phyloP scores from a whole-genome alignment of 2,888 invertebrate genomes.

The Chloroclystis v-ata region DNA sequence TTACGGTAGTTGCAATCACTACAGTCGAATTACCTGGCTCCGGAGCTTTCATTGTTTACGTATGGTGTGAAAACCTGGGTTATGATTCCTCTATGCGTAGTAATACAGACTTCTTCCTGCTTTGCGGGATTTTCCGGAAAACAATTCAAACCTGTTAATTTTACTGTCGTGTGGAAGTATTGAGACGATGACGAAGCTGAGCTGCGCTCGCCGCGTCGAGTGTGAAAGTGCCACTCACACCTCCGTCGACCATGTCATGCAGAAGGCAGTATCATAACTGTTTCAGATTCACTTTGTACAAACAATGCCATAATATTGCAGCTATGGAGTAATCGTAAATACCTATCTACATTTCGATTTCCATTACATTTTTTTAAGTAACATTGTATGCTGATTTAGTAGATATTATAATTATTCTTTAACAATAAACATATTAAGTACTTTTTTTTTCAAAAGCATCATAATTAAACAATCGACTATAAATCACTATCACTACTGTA shows the following conservation, averaged over 20 bases:
- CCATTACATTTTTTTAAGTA: no score
- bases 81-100: background rate
- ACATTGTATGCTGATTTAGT: no score
- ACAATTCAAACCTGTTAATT: no score
- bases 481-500: no score
- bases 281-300: constrained; percentile 61
- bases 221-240: constrained; percentile 67
- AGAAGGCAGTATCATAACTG: constrained; percentile 31
- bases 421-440: no score
- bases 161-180: no score
- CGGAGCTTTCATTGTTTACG: background rate
- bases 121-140: no score
- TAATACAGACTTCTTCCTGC: no score
- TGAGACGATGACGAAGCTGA: constrained; percentile 15
- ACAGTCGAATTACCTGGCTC: background rate
- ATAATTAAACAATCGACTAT: no score
- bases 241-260: constrained; percentile 45
- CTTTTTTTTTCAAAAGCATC: no score
- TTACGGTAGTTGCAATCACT: constrained; percentile 24
- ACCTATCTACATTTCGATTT: no score
- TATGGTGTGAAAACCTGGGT: background rate
- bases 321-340: background rate
- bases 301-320: constrained; percentile 21
- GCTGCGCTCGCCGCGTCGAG: constrained; percentile 34
- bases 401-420: no score